Percentiles rank a stretch among this genome's conserved stretches.
These are phyloP conservation scores for Stenodema calcarata DNA, from an alignment of 2,888 invertebrate genomes.

Conservation along the genomic window DNA sequence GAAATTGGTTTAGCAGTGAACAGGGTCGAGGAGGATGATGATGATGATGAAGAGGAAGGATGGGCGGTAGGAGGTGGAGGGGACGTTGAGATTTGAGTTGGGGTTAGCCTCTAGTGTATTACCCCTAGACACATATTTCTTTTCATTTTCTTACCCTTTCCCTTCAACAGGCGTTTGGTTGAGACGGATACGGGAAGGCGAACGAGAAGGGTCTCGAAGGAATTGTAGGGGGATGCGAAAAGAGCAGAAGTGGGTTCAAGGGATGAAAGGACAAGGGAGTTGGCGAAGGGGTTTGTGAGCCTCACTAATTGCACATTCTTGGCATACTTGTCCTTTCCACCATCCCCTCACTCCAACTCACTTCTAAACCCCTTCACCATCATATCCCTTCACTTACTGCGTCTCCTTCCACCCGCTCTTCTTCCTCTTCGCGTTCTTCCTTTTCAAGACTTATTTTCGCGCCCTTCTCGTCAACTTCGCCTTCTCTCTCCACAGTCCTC, in stretches of 20 bases:
- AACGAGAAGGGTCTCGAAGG: constrained; percentile 51
- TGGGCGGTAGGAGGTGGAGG: not conserved
- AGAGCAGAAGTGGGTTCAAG: constrained; percentile 12
- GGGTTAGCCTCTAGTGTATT: constrained; percentile 43
- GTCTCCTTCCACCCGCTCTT: constrained; percentile 48
- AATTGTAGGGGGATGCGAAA: constrained; percentile 24
- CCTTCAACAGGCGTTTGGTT: constrained; percentile 58
- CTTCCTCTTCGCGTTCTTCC: not conserved
- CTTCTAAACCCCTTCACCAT: not conserved
- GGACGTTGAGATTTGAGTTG: constrained; percentile 43
- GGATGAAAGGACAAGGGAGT: not conserved
- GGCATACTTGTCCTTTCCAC: constrained; percentile 57
- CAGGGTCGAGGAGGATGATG: not conserved
- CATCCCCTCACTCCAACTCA: not conserved
- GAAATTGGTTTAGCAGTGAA: not conserved
- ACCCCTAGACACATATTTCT: constrained; percentile 52
- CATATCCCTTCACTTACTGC: not conserved
- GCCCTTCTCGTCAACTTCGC: constrained; percentile 50
- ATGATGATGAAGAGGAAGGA: not conserved
- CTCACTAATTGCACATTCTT: constrained; percentile 73
- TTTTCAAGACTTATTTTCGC: constrained; percentile 30
- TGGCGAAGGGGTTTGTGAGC: constrained; percentile 56
- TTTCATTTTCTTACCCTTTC: constrained; percentile 54
- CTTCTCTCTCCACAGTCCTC: constrained; percentile 59
- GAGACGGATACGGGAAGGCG: constrained; percentile 70